Conservation (phyloP, 2,113 vertebrate genomes). For the Otolemur garnettii region DNA sequence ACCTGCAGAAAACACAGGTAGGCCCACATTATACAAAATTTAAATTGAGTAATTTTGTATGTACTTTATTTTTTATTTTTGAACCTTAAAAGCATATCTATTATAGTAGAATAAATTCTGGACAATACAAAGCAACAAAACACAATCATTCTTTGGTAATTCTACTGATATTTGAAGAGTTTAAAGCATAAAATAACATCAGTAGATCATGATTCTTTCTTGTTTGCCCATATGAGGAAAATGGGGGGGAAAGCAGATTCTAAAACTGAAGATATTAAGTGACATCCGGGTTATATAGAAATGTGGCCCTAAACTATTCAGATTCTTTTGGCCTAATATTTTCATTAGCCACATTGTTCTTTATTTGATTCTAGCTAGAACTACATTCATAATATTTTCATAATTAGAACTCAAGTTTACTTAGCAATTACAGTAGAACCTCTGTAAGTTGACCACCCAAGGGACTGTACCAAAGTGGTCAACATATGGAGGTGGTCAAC, state of each 20-base stretch:
- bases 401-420: neutral
- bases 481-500: too few relatives aligned
- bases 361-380: conserved; percentile 1
- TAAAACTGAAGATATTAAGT: neutral
- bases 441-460: too few relatives aligned
- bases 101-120: neutral
- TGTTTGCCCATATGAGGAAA: neutral
- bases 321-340: neutral
- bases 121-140: neutral
- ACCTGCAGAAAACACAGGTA: neutral
- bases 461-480: too few relatives aligned
- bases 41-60: conserved; percentile 3
- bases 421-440: neutral
- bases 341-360: neutral
- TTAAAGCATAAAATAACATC: neutral
- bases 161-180: neutral
- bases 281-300: neutral
- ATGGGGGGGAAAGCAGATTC: neutral
- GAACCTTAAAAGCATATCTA: neutral
- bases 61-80: neutral
- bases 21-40: neutral
- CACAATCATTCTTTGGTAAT: neutral
- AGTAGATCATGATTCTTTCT: neutral
- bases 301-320: neutral
- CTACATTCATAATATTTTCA: neutral